Evolutionary conservation across 92 coral and sea anemone genomes (phyloP).

Genomic region (Umimayanthus kanabou): DNA sequence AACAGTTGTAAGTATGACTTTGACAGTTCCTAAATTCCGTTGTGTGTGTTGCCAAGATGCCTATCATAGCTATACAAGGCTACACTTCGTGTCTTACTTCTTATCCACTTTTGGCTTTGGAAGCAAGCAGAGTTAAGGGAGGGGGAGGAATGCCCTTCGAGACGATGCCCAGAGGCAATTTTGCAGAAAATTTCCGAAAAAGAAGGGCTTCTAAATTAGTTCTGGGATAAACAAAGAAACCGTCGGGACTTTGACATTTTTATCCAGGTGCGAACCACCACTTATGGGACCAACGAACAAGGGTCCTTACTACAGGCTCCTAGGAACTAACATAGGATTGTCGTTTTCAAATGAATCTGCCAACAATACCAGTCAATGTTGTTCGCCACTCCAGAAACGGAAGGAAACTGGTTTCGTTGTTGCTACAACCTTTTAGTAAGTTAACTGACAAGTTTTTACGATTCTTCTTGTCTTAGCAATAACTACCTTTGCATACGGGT

Average conservation of each 20-base stretch:
- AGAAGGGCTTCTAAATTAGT: background rate
- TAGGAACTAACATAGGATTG: background rate
- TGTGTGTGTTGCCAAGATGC: background rate
- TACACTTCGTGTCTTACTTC: background rate
- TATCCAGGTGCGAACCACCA: background rate
- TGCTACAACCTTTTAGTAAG: background rate
- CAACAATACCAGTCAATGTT: background rate
- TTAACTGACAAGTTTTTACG: background rate
- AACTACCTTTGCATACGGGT: background rate
- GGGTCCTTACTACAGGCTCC: background rate
- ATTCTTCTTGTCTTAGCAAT: background rate
- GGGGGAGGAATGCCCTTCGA: slow-evolving; percentile 1
- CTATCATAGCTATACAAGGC: background rate
- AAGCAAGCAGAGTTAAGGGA: background rate
- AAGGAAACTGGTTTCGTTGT: background rate
- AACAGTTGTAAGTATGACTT: background rate
- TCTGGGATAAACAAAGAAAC: background rate
- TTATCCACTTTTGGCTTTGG: background rate
- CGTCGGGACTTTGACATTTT: background rate
- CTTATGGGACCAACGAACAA: background rate
- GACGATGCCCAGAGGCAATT: background rate
- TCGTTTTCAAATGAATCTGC: background rate
- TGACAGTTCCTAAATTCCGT: background rate
- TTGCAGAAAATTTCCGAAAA: slow-evolving; percentile 19
- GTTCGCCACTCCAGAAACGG: background rate